Conservation (phyloP, 92 coral and sea anemone genomes). For the Phymanthus crucifer region DNA sequence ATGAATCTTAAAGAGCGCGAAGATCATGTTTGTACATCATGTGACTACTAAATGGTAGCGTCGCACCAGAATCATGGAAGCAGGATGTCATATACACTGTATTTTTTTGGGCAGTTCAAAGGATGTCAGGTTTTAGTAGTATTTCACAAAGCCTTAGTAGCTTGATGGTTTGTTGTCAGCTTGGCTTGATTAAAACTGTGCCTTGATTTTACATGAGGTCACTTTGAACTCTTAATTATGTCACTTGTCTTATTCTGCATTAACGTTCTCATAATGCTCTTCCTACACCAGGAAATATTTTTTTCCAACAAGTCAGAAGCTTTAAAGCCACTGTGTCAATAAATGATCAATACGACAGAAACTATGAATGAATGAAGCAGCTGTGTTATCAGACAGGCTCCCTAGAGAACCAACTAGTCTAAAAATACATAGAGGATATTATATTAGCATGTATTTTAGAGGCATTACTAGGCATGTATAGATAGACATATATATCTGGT, state of each 20-base stretch:
- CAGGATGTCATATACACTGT: too few species aligned
- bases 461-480: background rate
- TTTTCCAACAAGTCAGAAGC: background rate
- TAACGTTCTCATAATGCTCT: background rate
- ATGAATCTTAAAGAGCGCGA: too few species aligned
- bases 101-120: too few species aligned
- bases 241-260: background rate
- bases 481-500: too few species aligned
- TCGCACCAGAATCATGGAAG: too few species aligned
- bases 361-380: background rate
- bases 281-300: slow-evolving; percentile 1
- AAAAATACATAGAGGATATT: background rate
- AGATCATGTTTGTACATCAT: too few species aligned
- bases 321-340: slow-evolving; percentile 3
- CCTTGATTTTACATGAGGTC: background rate
- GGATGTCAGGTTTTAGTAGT: too few species aligned
- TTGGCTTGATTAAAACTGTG: too few species aligned
- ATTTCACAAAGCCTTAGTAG: too few species aligned
- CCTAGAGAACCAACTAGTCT: background rate
- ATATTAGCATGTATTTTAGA: background rate
- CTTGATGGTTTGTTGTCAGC: too few species aligned
- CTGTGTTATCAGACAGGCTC: background rate
- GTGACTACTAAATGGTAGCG: too few species aligned
- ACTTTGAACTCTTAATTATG: background rate
- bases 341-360: background rate